A percentile compares a stretch with the other conserved stretches of the same genome.
These are phyloP conservation scores for Merodon equestris DNA, from an alignment of 2,888 invertebrate genomes.

Conservation along the genomic window DNA sequence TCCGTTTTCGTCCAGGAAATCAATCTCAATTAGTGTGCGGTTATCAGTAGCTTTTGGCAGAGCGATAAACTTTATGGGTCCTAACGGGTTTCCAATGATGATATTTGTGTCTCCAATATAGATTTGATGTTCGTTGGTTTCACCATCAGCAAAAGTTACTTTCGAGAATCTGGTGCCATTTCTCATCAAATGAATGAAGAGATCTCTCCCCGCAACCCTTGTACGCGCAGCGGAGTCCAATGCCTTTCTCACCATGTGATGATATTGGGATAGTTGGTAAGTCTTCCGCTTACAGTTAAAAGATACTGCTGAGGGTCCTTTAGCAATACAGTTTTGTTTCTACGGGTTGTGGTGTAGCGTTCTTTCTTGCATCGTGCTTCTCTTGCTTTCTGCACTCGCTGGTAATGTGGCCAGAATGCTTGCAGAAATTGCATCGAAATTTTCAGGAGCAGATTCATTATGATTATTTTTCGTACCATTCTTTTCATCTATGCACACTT, in stretches of 20 bases:
- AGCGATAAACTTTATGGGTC: no score
- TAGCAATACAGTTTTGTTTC: background rate
- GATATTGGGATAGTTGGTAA: constrained; percentile 6
- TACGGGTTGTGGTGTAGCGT: constrained; percentile 6
- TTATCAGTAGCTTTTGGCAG: constrained; percentile 50
- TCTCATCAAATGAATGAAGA: constrained; percentile 46
- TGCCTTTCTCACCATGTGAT: constrained; percentile 7
- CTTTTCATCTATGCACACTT: background rate
- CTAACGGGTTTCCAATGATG: constrained; percentile 48
- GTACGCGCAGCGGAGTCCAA: constrained; percentile 57
- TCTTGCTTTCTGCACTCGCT: background rate
- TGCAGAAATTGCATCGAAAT: background rate
- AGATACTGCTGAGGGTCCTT: constrained; percentile 2
- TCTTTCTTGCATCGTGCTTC: background rate
- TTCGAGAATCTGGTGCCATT: constrained; percentile 13
- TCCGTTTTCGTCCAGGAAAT: constrained; percentile 33
- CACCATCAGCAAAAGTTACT: constrained; percentile 33
- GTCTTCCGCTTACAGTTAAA: constrained; percentile 11
- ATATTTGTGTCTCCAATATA: constrained; percentile 2
- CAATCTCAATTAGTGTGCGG: constrained; percentile 51
- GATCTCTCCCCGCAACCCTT: constrained; percentile 51
- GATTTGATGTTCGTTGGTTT: constrained; percentile 26
- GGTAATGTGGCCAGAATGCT: background rate
- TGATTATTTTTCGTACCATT: background rate
- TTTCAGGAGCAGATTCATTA: no score